phyloP scores from a whole-genome alignment of 2,888 invertebrate species.

The Chymomyza amoena region DNA sequence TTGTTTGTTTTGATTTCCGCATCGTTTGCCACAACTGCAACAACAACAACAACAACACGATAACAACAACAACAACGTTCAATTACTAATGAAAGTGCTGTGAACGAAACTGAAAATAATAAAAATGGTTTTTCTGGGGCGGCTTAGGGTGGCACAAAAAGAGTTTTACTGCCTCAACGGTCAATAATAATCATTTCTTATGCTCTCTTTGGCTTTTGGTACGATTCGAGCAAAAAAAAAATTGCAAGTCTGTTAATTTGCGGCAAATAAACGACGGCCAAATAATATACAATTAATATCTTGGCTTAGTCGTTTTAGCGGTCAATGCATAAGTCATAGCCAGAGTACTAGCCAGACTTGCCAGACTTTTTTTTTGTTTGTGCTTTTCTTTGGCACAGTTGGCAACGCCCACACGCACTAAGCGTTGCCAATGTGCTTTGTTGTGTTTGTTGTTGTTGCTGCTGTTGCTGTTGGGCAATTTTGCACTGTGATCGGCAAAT shows the following conservation, averaged over 20 bases:
- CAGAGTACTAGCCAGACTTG: constrained; percentile 5
- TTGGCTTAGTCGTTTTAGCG: constrained; percentile 42
- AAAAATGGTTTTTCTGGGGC: constrained; percentile 7
- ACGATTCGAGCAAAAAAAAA: constrained; percentile 44
- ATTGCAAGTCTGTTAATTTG: constrained; percentile 71
- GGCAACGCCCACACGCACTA: constrained; percentile 66
- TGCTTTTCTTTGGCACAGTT: constrained; percentile 39
- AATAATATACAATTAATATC: constrained; percentile 72
- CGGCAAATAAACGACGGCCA: constrained; percentile 68
- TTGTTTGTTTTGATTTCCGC: constrained; percentile 57
- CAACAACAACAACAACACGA: constrained; percentile 18
- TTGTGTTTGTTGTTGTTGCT: constrained; percentile 19
- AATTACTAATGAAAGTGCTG: constrained; percentile 53
- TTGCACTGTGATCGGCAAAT: constrained; percentile 70
- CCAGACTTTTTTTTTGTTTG: not conserved
- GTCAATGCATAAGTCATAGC: constrained; percentile 39
- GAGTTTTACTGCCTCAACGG: not conserved
- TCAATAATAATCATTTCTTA: not conserved
- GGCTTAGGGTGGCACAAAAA: not conserved
- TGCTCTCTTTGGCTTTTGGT: not conserved
- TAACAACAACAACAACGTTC: constrained; percentile 32
- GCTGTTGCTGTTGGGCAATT: constrained; percentile 44
- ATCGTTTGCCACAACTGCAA: constrained; percentile 32
- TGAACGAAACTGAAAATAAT: constrained; percentile 34
- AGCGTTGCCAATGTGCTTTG: constrained; percentile 5